Evolutionary conservation across 1,140 invertebrate genomes (phyloP).

Genomic region (Formica exsecta): DNA sequence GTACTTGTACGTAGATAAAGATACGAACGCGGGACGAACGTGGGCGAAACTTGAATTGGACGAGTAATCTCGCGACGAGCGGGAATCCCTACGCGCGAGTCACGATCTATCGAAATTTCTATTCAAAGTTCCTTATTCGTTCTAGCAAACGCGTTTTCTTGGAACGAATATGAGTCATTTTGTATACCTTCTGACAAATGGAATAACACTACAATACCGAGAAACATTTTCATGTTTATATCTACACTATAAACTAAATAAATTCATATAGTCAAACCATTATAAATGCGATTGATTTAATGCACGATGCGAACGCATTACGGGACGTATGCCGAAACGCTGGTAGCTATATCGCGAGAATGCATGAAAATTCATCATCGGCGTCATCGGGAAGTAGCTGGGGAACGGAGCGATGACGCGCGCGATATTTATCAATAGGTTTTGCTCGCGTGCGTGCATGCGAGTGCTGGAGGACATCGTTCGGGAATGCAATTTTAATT

Average conservation of each 20-base stretch:
- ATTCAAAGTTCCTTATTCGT: neutral
- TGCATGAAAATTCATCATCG: constrained; percentile 20
- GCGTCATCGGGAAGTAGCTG: neutral
- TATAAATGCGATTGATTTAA: neutral
- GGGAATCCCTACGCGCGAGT: neutral
- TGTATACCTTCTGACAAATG: neutral
- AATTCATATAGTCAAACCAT: neutral
- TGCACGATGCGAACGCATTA: neutral
- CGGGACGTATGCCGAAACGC: too few species aligned
- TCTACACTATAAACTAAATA: neutral
- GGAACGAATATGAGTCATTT: neutral
- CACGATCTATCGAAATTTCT: neutral
- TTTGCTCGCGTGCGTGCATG: constrained; percentile 28
- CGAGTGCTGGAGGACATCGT: constrained; percentile 45
- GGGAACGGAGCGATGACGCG: constrained; percentile 31
- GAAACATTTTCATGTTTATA: neutral
- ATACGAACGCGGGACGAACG: neutral
- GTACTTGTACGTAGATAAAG: constrained; percentile 32
- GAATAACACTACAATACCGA: neutral
- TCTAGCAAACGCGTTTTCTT: neutral
- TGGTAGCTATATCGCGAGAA: neutral
- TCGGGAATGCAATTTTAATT: constrained; percentile 77
- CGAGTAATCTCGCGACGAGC: neutral
- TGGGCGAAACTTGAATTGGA: constrained; percentile 18
- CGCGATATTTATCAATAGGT: constrained; percentile 47